Evolutionary conservation across 2,797 vertebrate species (phyloP).

Genomic region (Chrysocyon brachyurus): DNA sequence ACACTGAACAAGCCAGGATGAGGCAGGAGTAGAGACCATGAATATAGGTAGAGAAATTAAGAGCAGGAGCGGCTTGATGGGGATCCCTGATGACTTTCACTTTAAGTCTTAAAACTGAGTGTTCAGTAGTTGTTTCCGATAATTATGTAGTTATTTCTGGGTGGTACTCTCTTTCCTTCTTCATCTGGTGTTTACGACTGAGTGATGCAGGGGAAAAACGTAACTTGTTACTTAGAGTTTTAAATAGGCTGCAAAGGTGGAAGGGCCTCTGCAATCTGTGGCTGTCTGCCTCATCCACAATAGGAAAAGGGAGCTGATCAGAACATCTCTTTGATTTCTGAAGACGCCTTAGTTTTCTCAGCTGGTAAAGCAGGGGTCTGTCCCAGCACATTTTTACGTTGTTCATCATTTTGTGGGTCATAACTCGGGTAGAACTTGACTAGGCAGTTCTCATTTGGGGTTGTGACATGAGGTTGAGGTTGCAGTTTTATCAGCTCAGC

Average conservation of each 20-base stretch:
- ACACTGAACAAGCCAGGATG: background rate
- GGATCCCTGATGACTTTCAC: background rate
- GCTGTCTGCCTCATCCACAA: background rate
- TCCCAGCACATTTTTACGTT: background rate
- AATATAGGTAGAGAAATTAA: background rate
- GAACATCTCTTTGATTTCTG: background rate
- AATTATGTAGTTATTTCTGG: background rate
- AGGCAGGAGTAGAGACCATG: background rate
- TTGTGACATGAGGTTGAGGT: background rate
- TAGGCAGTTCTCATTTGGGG: background rate
- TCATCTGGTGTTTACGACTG: background rate
- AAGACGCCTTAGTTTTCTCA: background rate
- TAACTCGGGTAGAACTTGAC: background rate
- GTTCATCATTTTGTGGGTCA: background rate
- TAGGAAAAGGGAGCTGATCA: background rate
- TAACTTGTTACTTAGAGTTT: background rate
- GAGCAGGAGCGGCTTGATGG: background rate
- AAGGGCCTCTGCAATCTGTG: background rate
- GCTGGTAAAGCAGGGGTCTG: background rate
- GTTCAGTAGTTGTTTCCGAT: background rate
- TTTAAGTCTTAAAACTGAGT: background rate
- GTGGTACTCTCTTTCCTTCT: background rate
- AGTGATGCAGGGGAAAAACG: background rate
- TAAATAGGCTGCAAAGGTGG: background rate
- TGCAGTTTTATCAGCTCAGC: background rate